phyloP scores from a whole-genome alignment of 2,888 invertebrate species.

The Seira musarum region DNA sequence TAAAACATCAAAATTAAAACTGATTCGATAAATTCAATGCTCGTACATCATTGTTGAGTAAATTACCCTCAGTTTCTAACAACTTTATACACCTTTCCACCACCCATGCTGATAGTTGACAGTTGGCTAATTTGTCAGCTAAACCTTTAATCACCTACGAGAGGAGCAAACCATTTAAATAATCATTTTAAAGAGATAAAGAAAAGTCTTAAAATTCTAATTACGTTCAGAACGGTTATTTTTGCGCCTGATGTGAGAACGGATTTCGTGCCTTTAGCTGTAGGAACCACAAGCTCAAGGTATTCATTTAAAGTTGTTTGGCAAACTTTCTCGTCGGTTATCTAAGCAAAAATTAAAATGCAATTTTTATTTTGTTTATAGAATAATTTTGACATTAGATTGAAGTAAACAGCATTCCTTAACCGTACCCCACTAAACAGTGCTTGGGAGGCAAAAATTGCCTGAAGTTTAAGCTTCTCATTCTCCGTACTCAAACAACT shows the following conservation, averaged over 20 bases:
- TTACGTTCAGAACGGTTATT: slow-evolving; percentile 43
- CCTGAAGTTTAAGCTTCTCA: slow-evolving; percentile 82
- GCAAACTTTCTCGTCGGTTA: neutral
- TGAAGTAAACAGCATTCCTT: no score
- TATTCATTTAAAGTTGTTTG: slow-evolving; percentile 34
- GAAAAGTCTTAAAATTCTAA: neutral
- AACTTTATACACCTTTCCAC: slow-evolving; percentile 82
- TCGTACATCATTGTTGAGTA: neutral
- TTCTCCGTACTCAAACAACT: slow-evolving; percentile 86
- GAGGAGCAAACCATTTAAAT: neutral
- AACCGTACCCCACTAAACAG: slow-evolving; percentile 74
- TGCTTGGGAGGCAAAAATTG: slow-evolving; percentile 81
- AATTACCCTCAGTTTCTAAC: slow-evolving; percentile 82
- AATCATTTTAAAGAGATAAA: neutral
- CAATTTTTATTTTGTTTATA: no score
- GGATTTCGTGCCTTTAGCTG: slow-evolving; percentile 43
- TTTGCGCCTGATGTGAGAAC: slow-evolving; percentile 29
- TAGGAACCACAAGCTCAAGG: slow-evolving; percentile 39
- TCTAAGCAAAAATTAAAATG: neutral
- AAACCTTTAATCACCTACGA: slow-evolving; percentile 73
- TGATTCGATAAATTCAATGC: neutral
- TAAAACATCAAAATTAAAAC: neutral
- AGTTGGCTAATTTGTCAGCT: slow-evolving; percentile 74
- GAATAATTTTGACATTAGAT: no score
- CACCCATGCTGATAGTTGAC: slow-evolving; percentile 77